Base-by-base conservation (phyloP, 2,797 vertebrate species). In the Catamblyrhynchus diadema region DNA sequence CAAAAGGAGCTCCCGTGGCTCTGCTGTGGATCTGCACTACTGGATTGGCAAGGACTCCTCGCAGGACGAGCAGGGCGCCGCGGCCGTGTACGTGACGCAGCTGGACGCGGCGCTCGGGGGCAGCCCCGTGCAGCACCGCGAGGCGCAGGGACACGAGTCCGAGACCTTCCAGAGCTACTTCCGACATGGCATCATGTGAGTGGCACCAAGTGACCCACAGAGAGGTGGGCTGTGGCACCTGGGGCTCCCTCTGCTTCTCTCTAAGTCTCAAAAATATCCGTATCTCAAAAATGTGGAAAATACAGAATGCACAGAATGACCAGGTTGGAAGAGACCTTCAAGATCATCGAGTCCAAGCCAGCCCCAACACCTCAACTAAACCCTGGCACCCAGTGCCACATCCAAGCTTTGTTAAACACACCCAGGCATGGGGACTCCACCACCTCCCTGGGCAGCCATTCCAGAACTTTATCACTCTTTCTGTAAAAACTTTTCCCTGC, bases 91-190 rank as follows among this genome's bases (percentile, higher is more conserved):
- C 1, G 97, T 98, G 56, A 98, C 98, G 50, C 98, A 99, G 97
- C 91, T 99, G 97, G 99, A 99, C 7, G 97, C 97, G 3, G 81
- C 92, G 1, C 96, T 99, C 19, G 97, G 98, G 0, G 98, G 99
- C 12, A 98, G 88, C 85, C 98, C 99, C 0, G 97, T 99, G 61
- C 99, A 99, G 97, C 98, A 99, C 97, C 97, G 99, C 22, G 99
- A 99, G 96, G 98, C 98, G 70, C 98, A 99, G 96, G 98, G 98
- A 10, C 77, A 95, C 0, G 99, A 99, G 97, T 99, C 99, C 0
- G 92, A 98, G 11, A 97, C 97, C 42, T 99, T 99, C 97, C 98
- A 97, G 97, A 97, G 99, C 96, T 99, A 99, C 96, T 99, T 99
- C 97, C 99, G 98, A 96, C 97, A 97, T 1, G 98, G 99, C 27